Evolutionary conservation across 2,888 invertebrate species (phyloP).

Genomic region (Polyommatus iphigenia): DNA sequence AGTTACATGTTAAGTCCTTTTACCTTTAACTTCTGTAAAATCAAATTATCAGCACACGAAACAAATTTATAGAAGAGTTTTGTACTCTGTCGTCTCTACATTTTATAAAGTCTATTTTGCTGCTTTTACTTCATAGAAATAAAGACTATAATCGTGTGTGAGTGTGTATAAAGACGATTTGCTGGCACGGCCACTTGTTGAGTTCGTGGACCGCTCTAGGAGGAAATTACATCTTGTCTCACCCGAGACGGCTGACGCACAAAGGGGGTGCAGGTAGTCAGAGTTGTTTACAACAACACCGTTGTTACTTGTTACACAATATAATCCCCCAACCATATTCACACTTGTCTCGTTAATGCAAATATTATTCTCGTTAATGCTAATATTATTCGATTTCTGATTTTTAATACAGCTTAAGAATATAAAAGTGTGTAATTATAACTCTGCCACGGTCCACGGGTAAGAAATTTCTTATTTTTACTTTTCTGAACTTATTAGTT

Average conservation of each 20-base stretch:
- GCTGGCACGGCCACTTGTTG: constrained; percentile 41
- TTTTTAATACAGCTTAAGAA: background rate
- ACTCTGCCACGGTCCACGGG: background rate
- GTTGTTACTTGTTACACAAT: background rate
- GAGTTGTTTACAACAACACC: constrained; percentile 43
- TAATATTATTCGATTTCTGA: background rate
- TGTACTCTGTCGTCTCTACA: background rate
- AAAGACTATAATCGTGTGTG: background rate
- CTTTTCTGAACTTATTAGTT: background rate
- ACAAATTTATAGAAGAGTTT: background rate
- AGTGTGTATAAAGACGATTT: constrained; percentile 14
- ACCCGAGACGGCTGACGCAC: constrained; percentile 41
- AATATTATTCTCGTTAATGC: background rate
- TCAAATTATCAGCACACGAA: background rate
- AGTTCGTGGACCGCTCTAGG: constrained; percentile 43
- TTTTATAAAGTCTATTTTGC: background rate
- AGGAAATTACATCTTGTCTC: constrained; percentile 42
- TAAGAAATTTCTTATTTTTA: background rate
- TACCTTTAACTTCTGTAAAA: no score
- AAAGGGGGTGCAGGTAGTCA: constrained; percentile 47
- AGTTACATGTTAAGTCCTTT: no score
- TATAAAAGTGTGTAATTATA: background rate
- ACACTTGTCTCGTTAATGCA: background rate
- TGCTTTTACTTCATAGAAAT: background rate
- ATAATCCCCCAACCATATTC: background rate